Conservation (phyloP, 2,113 vertebrate genomes). For the Greenwoodochromis staneri region DNA sequence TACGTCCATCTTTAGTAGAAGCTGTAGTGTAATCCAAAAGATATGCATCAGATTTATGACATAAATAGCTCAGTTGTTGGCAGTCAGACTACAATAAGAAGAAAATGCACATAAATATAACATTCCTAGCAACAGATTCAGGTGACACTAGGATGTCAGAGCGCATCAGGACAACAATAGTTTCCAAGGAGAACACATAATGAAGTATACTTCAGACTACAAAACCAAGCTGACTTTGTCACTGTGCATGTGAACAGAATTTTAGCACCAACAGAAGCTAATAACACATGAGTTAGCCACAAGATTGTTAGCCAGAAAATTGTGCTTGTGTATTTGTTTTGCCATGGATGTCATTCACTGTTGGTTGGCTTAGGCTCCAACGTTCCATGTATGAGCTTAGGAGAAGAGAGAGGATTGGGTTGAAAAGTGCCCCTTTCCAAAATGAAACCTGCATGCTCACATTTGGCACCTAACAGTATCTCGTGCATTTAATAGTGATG, state of each 20-base stretch:
- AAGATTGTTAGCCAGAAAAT: neutral
- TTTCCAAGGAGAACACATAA: accelerated
- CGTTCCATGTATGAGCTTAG: neutral
- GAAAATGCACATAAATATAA: neutral
- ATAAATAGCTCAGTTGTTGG: neutral
- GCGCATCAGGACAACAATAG: neutral
- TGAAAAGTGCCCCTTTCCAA: neutral
- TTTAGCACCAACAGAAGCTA: neutral
- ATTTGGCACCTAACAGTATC: neutral
- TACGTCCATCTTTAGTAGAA: neutral
- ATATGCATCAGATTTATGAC: neutral
- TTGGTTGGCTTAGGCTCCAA: neutral
- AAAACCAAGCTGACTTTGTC: neutral
- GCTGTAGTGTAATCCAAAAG: neutral
- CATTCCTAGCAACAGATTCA: neutral
- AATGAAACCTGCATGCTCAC: neutral
- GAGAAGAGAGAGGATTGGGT: neutral
- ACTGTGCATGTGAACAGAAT: neutral
- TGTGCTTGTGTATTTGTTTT: neutral
- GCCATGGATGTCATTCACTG: neutral
- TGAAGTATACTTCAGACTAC: neutral
- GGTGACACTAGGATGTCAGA: neutral
- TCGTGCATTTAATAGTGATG: neutral
- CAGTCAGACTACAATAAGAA: neutral
- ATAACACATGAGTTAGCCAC: neutral